phyloP scores from a whole-genome alignment of 2,113 vertebrate genomes.

The Podilymbus podiceps region DNA sequence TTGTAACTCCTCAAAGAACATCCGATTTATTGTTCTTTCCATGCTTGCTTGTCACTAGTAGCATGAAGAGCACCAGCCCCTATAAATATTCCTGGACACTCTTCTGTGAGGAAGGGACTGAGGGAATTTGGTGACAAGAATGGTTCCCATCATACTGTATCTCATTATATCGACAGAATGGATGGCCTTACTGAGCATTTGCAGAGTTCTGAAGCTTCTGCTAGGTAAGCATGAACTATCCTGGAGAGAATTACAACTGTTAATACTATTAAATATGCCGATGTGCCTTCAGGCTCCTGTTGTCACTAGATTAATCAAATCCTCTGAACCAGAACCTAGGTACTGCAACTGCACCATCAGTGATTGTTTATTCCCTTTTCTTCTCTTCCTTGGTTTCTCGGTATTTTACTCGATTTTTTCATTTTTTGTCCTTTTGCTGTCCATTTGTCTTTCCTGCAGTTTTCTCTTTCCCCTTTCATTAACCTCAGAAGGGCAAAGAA shows the following conservation, averaged over 20 bases:
- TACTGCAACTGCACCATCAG: background rate
- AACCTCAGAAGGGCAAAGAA: background rate
- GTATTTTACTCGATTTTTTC: background rate
- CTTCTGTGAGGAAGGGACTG: background rate
- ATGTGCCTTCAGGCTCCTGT: background rate
- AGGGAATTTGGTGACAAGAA: background rate
- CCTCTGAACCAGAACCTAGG: background rate
- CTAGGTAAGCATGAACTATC: background rate
- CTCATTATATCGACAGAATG: background rate
- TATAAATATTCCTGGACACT: background rate
- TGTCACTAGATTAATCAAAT: slow-evolving; percentile 9
- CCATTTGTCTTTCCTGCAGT: background rate
- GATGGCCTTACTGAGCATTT: background rate
- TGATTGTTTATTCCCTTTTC: background rate
- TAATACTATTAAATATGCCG: background rate
- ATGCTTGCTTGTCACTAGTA: background rate
- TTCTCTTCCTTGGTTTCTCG: background rate
- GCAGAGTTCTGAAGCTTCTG: background rate
- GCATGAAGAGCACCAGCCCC: background rate
- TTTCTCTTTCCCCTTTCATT: background rate
- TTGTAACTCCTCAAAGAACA: background rate
- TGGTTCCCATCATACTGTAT: background rate
- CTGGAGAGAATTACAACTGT: background rate
- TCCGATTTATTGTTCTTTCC: slow-evolving; percentile 3
- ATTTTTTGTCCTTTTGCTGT: background rate